Percentiles rank a stretch among this genome's conserved stretches.
phyloP scores from a whole-genome alignment of 2,797 vertebrate genomes.

The Tolypeutes matacus region DNA sequence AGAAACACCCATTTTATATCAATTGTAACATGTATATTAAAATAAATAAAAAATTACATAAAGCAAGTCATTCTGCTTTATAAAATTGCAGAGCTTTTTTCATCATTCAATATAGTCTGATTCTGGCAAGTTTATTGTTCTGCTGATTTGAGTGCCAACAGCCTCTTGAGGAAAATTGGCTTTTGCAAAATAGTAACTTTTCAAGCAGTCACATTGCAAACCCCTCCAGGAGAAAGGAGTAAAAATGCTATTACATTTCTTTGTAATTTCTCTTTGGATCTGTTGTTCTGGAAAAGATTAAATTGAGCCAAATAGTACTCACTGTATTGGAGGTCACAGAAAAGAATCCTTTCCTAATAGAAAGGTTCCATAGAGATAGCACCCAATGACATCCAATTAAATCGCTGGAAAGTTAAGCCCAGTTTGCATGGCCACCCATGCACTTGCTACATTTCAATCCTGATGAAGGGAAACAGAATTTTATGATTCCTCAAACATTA shows the following conservation, averaged over 20 bases:
- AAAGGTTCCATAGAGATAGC: slow-evolving; percentile 64
- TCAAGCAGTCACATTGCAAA: slow-evolving; percentile 79
- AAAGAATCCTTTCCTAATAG: slow-evolving; percentile 69
- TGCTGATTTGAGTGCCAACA: slow-evolving; percentile 76
- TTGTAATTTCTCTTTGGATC: slow-evolving; percentile 82
- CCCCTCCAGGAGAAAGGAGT: slow-evolving; percentile 79
- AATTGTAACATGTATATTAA: slow-evolving; percentile 59
- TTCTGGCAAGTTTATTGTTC: slow-evolving; percentile 79
- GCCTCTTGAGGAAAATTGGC: slow-evolving; percentile 81
- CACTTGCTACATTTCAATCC: slow-evolving; percentile 46
- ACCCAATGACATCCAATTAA: slow-evolving; percentile 66
- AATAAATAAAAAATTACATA: slow-evolving; percentile 80
- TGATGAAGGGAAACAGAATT: slow-evolving; percentile 64
- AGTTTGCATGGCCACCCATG: slow-evolving; percentile 33
- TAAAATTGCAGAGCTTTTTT: slow-evolving; percentile 78
- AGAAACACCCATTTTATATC: slow-evolving; percentile 69
- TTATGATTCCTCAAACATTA: slow-evolving; percentile 58
- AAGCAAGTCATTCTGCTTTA: slow-evolving; percentile 68
- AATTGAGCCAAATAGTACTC: slow-evolving; percentile 77
- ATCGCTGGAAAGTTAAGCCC: slow-evolving; percentile 54
- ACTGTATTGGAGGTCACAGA: slow-evolving; percentile 75
- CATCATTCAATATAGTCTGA: slow-evolving; percentile 69
- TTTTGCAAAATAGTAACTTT: slow-evolving; percentile 82
- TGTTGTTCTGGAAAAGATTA: slow-evolving; percentile 80
- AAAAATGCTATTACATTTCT: slow-evolving; percentile 80